Base-by-base conservation (phyloP, 2,888 invertebrate genomes). In the Stenichneumon culpator region DNA sequence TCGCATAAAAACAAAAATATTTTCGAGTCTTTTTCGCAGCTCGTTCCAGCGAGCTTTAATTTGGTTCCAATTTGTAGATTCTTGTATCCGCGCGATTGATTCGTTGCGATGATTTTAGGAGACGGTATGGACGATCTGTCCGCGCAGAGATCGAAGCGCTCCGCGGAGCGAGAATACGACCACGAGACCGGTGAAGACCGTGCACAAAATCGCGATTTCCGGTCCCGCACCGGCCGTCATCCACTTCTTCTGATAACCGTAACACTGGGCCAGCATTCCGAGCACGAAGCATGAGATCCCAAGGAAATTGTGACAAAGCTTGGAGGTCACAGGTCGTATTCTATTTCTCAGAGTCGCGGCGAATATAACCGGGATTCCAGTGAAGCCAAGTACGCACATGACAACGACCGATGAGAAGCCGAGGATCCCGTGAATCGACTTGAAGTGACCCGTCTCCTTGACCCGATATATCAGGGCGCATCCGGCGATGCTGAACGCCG, bases 291-390 rank as follows among this genome's bases (percentile, higher is more conserved):
- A 95, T 68, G 94, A 92, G 14, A 95, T 92, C 11, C 95, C 96
- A 2, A 95, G 93, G n/a, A 95, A 92, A 82, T 95, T 93, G 90
- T 96, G 96, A 14, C 95, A 84, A 11, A 95, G 94, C 88, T 95
- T 95, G 25, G 94, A 88, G 0, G 95, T 94, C 22, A 95, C 94
- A 50, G 95, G 95, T 81, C 94, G 94, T 82, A 95, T 90, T 88
- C 93, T 90, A 63, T 95, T 90, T 0, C 95, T 94, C 3, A 95
- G 94, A 90, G 95, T 95, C 16, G 94, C 91, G 0, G 95, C 95
- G 91, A 95, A 95, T 28, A 95, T 92, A 0, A 95, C 94, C 9
- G 95, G 89, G 80, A 95, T 92, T 4, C 96, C 95, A 0, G 94
- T 94, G 52, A 95, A 81, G 79, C 95, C 94, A 72, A 95, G 94